Conservation (phyloP, 2,888 invertebrate species). For the Diarsia rubi region DNA sequence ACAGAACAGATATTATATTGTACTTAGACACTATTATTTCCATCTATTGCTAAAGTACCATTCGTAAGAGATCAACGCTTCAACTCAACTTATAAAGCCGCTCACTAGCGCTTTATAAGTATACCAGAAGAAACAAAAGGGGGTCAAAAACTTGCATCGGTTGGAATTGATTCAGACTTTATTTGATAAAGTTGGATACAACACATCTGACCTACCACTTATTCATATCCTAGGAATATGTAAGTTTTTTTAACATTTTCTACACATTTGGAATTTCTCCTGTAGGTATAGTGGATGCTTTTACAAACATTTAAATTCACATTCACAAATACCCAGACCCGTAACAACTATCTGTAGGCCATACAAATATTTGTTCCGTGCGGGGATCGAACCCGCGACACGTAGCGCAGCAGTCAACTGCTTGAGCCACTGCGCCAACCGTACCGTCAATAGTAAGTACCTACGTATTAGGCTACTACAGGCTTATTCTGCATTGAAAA, state of each 20-base stretch:
- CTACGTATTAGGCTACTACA: background rate
- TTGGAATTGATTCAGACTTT: background rate
- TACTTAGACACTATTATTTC: conserved; percentile 57
- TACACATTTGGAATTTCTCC: too few species aligned
- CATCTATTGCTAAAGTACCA: conserved; percentile 73
- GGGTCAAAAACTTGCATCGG: background rate
- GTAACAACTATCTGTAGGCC: too few species aligned
- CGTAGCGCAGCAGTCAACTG: too few species aligned
- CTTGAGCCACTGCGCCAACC: too few species aligned
- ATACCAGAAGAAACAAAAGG: conserved; percentile 46
- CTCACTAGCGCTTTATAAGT: conserved; percentile 47
- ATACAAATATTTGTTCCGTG: too few species aligned
- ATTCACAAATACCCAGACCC: too few species aligned
- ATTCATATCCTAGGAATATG: background rate
- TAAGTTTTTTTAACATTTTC: too few species aligned
- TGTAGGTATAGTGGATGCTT: too few species aligned
- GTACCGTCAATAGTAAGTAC: too few species aligned
- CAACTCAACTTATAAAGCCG: conserved; percentile 53
- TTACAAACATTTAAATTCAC: too few species aligned
- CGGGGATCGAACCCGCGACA: too few species aligned
- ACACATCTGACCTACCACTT: background rate
- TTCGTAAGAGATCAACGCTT: conserved; percentile 80
- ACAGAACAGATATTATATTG: conserved; percentile 64
- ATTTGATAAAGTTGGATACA: background rate
- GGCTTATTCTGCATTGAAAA: background rate